These are phyloP conservation scores for Turritopsis rubra DNA, from an alignment of 30 jellyfish, hydroid and myxozoan species.

Conservation along the genomic window DNA sequence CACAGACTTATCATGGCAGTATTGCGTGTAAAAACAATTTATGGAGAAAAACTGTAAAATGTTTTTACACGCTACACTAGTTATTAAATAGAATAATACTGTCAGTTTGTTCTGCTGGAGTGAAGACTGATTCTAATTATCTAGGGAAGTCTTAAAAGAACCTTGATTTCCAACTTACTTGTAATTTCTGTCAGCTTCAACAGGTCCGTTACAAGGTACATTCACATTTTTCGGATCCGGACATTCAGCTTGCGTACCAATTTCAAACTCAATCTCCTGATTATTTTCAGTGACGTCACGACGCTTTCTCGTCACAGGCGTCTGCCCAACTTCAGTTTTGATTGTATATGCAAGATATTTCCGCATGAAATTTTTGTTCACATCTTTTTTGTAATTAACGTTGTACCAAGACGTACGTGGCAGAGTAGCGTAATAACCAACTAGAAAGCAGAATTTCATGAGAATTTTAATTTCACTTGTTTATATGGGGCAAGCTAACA, in stretches of 20 bases:
- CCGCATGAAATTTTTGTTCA: constrained; percentile 31
- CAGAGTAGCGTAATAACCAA: constrained; percentile 26
- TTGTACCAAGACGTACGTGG: constrained; percentile 46
- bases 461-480: not conserved
- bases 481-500: too few relatives aligned
- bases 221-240: constrained; percentile 21
- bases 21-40: too few relatives aligned
- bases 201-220: constrained; percentile 46
- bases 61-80: too few relatives aligned
- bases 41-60: too few relatives aligned
- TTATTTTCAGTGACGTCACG: constrained; percentile 1
- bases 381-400: constrained; percentile 20
- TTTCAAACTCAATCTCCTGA: not conserved
- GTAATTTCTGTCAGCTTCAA: constrained; percentile 16
- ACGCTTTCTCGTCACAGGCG: constrained; percentile 24
- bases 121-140: too few relatives aligned
- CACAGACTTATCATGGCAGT: too few relatives aligned
- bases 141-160: too few relatives aligned
- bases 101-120: too few relatives aligned
- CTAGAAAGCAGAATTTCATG: constrained; percentile 22
- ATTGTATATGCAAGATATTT: constrained; percentile 35
- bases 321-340: not conserved
- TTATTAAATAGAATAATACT: too few relatives aligned
- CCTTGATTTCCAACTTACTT: too few relatives aligned
- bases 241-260: constrained; percentile 39